Conservation (phyloP, 2,113 vertebrate genomes). For the Pseudolaguvia tuberculata region DNA sequence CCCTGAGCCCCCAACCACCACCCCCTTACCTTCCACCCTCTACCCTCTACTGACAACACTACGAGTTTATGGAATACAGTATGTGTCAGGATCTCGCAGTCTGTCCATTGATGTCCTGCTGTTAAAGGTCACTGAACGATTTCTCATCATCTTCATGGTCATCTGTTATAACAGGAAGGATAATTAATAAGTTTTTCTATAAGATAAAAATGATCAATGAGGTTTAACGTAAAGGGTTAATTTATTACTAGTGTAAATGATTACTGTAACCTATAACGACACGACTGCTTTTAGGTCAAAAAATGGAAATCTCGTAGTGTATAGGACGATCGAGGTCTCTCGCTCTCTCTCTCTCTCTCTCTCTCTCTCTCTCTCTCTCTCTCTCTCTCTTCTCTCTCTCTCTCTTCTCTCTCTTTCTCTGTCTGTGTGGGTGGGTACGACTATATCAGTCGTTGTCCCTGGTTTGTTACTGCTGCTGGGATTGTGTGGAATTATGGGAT, state of each 20-base stretch:
- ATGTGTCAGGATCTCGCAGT: neutral
- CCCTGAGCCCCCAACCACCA: too few species aligned
- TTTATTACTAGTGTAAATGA: neutral
- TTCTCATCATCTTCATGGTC: conserved; percentile 14
- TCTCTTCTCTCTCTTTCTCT: neutral
- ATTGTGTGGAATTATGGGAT: neutral
- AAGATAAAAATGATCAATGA: too few species aligned
- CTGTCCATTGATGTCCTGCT: neutral
- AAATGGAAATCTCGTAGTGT: neutral
- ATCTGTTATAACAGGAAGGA: neutral
- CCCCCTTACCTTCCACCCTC: too few species aligned
- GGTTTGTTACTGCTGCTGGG: conserved; percentile 1
- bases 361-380: neutral
- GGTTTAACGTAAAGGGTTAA: neutral
- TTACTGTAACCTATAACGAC: neutral
- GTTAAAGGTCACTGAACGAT: conserved; percentile 22
- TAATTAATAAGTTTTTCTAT: too few species aligned
- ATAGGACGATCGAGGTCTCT: neutral
- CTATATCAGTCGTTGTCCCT: conserved; percentile 4
- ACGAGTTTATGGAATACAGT: neutral
- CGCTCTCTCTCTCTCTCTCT: neutral
- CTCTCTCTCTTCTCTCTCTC: too few species aligned
- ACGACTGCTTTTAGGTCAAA: neutral
- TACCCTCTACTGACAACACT: too few species aligned
- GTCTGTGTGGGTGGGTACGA: neutral